A percentile compares a stretch with the other conserved stretches of the same genome.
phyloP scores from a whole-genome alignment of 1,140 invertebrate genomes.

The Tyrophagus putrescentiae region DNA sequence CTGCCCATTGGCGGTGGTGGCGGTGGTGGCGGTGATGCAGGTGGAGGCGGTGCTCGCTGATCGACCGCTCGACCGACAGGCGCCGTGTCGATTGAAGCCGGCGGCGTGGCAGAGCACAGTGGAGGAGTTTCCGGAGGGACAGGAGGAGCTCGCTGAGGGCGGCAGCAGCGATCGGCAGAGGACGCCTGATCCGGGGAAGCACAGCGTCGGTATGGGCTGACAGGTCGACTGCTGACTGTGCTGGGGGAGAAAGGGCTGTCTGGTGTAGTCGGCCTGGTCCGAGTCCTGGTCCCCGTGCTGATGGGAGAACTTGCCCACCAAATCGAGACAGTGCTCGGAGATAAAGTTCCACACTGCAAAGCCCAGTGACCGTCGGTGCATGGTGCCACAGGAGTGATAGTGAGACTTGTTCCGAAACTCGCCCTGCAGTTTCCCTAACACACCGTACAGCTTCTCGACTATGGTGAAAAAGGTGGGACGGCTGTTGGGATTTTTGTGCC shows the following conservation, averaged over 20 bases:
- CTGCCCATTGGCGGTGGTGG: neutral
- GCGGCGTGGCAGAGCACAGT: neutral
- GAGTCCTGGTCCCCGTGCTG: too few species aligned
- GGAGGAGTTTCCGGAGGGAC: too few species aligned
- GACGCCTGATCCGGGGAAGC: too few species aligned
- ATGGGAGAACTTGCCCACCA: neutral
- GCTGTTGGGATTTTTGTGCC: neutral
- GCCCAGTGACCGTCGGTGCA: neutral
- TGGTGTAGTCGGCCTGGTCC: neutral
- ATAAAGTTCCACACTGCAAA: neutral
- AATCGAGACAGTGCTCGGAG: neutral
- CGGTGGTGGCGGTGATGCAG: neutral
- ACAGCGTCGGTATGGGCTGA: neutral
- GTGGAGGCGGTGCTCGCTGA: neutral
- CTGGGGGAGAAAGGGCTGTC: neutral
- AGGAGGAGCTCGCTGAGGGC: too few species aligned
- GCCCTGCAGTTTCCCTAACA: neutral
- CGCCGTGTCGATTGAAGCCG: neutral
- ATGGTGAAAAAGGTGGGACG: constrained; percentile 12
- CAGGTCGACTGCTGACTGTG: neutral
- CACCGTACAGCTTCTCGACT: neutral
- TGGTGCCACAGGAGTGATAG: neutral
- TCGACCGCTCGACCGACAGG: neutral
- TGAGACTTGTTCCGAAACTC: constrained; percentile 1
- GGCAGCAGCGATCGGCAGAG: too few species aligned